Evolutionary conservation across 2,113 vertebrate genomes (phyloP), one percentile per base, ranked within the genome.

Genomic region (Scartelaos histophorus): DNA sequence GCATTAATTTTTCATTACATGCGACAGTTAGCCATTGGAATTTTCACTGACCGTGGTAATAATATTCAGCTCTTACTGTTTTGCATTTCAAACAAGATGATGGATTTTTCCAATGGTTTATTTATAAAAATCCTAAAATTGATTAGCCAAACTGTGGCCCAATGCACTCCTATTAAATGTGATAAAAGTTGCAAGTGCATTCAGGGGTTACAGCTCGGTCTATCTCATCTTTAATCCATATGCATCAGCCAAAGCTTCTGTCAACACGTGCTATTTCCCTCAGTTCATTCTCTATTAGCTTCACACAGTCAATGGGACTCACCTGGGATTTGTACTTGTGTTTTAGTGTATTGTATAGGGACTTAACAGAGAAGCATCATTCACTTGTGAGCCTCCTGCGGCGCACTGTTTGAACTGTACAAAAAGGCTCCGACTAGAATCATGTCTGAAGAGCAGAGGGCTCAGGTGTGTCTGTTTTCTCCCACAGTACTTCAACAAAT

Each of bases 361-460:
- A 45, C 22, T 19, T 34, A 43, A 49, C 25, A 3, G 56, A 13
- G 25, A 5, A 13, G 61, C 43, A 7, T 72, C 51, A 15, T 5
- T 60, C 67, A 45, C 49, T 1, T 35, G 47, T 19, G 66, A 22
- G 34, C 46, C 35, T 70, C n/a, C 22, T 25, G 25, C 10, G 3
- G 38, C 19, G 22, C 64, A 64, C 56, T 9, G 15, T 65, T 66
- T 49, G 25, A 75, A 58, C 66, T 46, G 19, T 73, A 67, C 22
- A 46, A 68, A 45, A 29, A 58, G 43, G 58, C 45, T 74, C 12
- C 15, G 69, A 71, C 58, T 34, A 34, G 57, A 74, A 65, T 83
- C 19, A 2, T 17, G 21, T 65, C 43, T 70, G 61, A 70, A 43
- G 11, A 53, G 29, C n/a, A 7, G 16, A 58, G 29, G 73, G 47